Evolutionary conservation across 2,888 invertebrate genomes (phyloP), one percentile per base, ranked within the genome.

Genomic region (Stegophylla sp.): DNA sequence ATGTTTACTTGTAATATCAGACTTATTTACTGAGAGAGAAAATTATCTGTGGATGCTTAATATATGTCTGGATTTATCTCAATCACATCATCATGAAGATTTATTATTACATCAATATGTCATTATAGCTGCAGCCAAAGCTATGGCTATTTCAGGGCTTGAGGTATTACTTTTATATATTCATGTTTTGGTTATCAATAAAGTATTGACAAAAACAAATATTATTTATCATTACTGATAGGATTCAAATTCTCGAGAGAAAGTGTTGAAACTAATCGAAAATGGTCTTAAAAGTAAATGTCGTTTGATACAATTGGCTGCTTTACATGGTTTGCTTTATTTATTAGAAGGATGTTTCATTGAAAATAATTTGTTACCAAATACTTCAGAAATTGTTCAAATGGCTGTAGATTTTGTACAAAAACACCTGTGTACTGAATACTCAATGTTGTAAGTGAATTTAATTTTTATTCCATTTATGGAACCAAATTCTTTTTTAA

Each of bases 11-110:
- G 90, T 91, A 83, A 89, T 94, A 83, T 93, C 93, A 0, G 94
- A 95, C 86, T 88, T 94, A 82, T 92, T 92, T 85, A 90, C 90
- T 34, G 94, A 94, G 85, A 89, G 90, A 84, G 89, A 90, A 59
- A 94, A 95, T 86, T 94, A 91, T 87, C 90, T 90, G 84, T 93
- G 93, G 92, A 92, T 95, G 90, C 88, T 93, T 84, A 91, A 92
- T 83, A 90, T 90, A 13, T 90, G 91, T 84, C 86, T 92, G 83
- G 91, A 91, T 83, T 86, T 92, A 66, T 89, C 92, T 41, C 91
- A 90, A 84, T 87, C 87, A 82, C 92, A 93, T 85, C 89, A 91
- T 20, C 87, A 88, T 79, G 94, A 94, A 86, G 94, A 95, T 87
- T 93, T 93, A 85, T 89, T 94, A 82, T 87, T 93, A 41, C 90